Base-by-base conservation (phyloP, 2,113 vertebrate genomes). In the Crotalus viridis region DNA sequence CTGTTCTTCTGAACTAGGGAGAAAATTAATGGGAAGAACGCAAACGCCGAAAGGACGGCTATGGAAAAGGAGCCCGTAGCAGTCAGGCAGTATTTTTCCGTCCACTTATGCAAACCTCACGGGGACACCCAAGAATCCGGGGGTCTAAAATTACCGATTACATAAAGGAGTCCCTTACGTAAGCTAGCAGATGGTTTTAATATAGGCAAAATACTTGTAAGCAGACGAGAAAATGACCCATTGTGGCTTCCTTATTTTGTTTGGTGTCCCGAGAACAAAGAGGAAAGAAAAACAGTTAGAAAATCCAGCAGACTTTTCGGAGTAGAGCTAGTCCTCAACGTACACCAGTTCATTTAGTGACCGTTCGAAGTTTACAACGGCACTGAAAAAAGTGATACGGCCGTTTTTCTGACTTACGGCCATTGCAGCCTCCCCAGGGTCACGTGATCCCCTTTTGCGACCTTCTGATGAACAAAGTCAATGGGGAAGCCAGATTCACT, bases 81-180 rank as follows among this genome's bases (percentile, higher is more conserved):
- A 3, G 33, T 33, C 74, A 21, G 19, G 74, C 74, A 3, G 21
- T 1, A 39, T 81, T 81, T 81, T 81, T 43, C 74, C 17, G 0
- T 81, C 74, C 74, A 43, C 64, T 89, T 28, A 52, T n/a, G 93
- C 69, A 91, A 56, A 43, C 24, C 54, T 90, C 55, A 90, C n/a
- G 48, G 88, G 61, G 52, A 69, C 4, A 39, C 74, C 28, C 69
- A 15, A 87, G 61, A 56, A 3, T 51, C 51, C 24, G 28, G 51
- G 33, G 17, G 52, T 91, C 90, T 91, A 85, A 52, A 43, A 89
- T 93, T 91, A 91, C 93, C 2, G 28, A 13, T 87, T 85, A 43
- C 89, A 59, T 85, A 91, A 91, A 91, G n/a, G 87, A 39, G 28
- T 54, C 3, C 5, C 52, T 89, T 91, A 74, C 2, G 3, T 91